Evolutionary conservation across 2,888 invertebrate species (phyloP).

Genomic region (Dicranocentrus wangi): DNA sequence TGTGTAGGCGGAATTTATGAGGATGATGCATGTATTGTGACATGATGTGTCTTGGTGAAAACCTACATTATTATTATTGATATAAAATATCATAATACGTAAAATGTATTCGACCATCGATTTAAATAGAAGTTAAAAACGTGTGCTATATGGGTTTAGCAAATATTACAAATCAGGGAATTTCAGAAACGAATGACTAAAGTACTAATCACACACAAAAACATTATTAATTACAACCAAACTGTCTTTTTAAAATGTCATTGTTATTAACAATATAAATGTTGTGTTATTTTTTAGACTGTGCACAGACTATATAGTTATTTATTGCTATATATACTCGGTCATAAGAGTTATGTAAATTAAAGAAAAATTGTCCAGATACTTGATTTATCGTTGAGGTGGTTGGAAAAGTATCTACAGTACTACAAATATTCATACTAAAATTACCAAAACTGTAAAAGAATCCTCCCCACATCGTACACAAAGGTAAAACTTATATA

Average conservation of each 20-base stretch:
- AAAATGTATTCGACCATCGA: conserved; percentile 23
- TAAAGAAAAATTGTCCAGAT: conserved; percentile 12
- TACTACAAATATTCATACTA: conserved; percentile 1
- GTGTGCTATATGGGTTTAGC: neutral
- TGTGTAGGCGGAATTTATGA: too few species aligned
- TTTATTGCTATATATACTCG: neutral
- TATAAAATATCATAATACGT: conserved; percentile 47
- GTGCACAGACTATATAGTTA: conserved; percentile 5
- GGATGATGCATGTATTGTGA: conserved; percentile 44
- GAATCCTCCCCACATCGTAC: neutral
- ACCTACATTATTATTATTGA: conserved; percentile 35
- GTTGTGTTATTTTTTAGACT: conserved; percentile 13
- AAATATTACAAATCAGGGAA: conserved; percentile 36
- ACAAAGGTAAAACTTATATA: neutral
- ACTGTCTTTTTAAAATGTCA: too few species aligned
- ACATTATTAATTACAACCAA: neutral
- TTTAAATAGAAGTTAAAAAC: conserved; percentile 16
- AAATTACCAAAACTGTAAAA: too few species aligned
- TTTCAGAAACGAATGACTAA: conserved; percentile 31
- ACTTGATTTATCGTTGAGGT: neutral
- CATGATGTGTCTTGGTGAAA: conserved; percentile 59
- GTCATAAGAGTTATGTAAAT: neutral
- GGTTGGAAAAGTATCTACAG: neutral
- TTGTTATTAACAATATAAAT: too few species aligned
- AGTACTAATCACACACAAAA: conserved; percentile 5